Percentiles rank a stretch among this genome's conserved stretches.
These are phyloP conservation scores for Philaethria dido DNA, from an alignment of 2,888 invertebrate genomes.

Conservation along the genomic window DNA sequence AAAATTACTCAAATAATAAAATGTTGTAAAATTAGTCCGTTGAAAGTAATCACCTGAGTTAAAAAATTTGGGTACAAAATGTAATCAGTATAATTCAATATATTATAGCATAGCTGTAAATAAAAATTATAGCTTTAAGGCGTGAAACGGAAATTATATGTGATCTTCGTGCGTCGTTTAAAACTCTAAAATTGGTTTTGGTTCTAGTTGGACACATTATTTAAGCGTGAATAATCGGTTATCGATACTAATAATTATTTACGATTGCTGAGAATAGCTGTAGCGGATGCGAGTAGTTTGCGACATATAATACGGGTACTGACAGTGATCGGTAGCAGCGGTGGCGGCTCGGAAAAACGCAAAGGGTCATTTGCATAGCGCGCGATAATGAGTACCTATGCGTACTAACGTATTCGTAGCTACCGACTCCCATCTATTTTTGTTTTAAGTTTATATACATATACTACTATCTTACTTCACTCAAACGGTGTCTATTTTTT, in stretches of 20 bases:
- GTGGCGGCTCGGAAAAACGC: slow-evolving; percentile 72
- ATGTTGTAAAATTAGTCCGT: neutral
- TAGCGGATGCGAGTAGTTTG: slow-evolving; percentile 79
- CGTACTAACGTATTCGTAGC: slow-evolving; percentile 47
- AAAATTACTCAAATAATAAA: neutral
- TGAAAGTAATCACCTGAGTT: slow-evolving; percentile 24
- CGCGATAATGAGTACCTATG: slow-evolving; percentile 57
- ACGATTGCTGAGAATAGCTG: slow-evolving; percentile 71
- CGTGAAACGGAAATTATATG: slow-evolving; percentile 46
- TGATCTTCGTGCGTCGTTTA: slow-evolving; percentile 48
- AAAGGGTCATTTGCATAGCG: slow-evolving; percentile 79
- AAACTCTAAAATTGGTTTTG: slow-evolving; percentile 44
- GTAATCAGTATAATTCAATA: slow-evolving; percentile 40
- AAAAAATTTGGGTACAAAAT: slow-evolving; percentile 35
- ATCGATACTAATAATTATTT: slow-evolving; percentile 79
- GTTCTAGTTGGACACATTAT: slow-evolving; percentile 44
- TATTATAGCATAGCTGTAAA: slow-evolving; percentile 27
- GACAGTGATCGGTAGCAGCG: slow-evolving; percentile 71
- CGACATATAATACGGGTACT: slow-evolving; percentile 71
- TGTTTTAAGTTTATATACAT: neutral
- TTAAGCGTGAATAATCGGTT: slow-evolving; percentile 55
- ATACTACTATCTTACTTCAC: neutral
- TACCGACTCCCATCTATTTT: slow-evolving; percentile 49
- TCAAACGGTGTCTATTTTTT: too few species aligned
- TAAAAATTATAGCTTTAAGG: slow-evolving; percentile 45